phyloP scores from a whole-genome alignment of 2,888 invertebrate genomes.

The Leucophenga montana region DNA sequence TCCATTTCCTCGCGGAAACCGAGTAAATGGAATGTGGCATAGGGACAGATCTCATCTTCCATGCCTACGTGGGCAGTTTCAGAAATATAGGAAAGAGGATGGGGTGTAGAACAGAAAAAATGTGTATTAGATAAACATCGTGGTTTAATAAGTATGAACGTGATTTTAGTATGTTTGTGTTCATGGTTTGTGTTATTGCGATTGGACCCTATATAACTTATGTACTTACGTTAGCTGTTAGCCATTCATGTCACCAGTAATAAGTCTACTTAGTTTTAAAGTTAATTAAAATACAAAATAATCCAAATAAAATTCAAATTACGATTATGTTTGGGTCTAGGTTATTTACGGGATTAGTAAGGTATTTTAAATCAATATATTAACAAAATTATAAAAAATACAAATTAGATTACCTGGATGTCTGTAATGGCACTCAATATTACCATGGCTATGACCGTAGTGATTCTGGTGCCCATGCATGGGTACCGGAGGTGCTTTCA shows the following conservation, averaged over 20 bases:
- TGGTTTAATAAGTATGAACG: not conserved
- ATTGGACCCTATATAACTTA: conserved; percentile 16
- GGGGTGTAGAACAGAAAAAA: not conserved
- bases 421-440: conserved; percentile 70
- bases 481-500: conserved; percentile 80
- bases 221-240: conserved; percentile 53
- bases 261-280: conserved; percentile 46
- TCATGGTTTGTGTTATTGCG: conserved; percentile 37
- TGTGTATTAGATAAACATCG: not conserved
- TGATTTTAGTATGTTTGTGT: conserved; percentile 56
- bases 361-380: conserved; percentile 24
- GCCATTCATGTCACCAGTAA: conserved; percentile 36
- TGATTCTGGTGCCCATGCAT: conserved; percentile 67
- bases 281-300: not conserved
- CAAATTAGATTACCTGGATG: conserved; percentile 71
- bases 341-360: conserved; percentile 15
- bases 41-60: conserved; percentile 97
- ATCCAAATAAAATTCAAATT: not conserved
- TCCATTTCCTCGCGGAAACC: conserved; percentile 98
- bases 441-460: conserved; percentile 59
- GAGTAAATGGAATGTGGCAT: conserved; percentile 95
- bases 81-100: not conserved
- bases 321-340: not conserved
- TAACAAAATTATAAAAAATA: conserved; percentile 34
- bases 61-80: conserved; percentile 78